Evolutionary conservation across 2,888 invertebrate species (phyloP).

Genomic region (Cosmia trapezina): DNA sequence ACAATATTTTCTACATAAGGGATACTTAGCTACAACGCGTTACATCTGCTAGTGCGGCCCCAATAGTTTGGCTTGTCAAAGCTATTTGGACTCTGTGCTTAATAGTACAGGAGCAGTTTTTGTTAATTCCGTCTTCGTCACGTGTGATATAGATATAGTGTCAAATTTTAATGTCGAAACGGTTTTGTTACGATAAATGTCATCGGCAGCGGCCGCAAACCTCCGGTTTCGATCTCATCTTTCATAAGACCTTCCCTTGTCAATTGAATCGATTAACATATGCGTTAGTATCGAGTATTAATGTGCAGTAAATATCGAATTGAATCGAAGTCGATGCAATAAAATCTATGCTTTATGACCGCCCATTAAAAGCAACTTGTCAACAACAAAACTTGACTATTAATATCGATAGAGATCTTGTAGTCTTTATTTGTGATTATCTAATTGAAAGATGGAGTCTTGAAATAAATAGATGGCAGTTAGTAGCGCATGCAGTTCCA

Average conservation of each 20-base stretch:
- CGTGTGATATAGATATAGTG: slow-evolving; percentile 77
- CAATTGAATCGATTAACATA: slow-evolving; percentile 68
- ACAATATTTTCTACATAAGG: slow-evolving; percentile 78
- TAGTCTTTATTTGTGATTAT: slow-evolving; percentile 67
- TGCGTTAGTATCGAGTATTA: slow-evolving; percentile 42
- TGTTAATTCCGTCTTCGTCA: slow-evolving; percentile 67
- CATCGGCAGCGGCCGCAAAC: slow-evolving; percentile 73
- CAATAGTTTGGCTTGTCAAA: slow-evolving; percentile 61
- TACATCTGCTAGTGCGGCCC: slow-evolving; percentile 79
- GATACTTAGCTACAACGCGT: slow-evolving; percentile 73
- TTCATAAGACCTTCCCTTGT: slow-evolving; percentile 79
- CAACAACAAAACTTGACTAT: slow-evolving; percentile 33
- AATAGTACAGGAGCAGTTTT: slow-evolving; percentile 71
- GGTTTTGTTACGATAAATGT: slow-evolving; percentile 82
- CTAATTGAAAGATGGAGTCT: slow-evolving; percentile 64
- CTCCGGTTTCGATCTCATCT: slow-evolving; percentile 82
- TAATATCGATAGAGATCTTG: slow-evolving; percentile 46
- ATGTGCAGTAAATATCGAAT: slow-evolving; percentile 49
- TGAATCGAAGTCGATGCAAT: slow-evolving; percentile 24
- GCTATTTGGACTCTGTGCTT: slow-evolving; percentile 73
- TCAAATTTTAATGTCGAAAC: slow-evolving; percentile 87
- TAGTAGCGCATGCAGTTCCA: slow-evolving; percentile 50
- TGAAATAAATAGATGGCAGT: slow-evolving; percentile 68
- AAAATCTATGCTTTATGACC: slow-evolving; percentile 21
- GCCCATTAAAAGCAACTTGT: background rate